Evolutionary conservation across 2,797 vertebrate species (phyloP), one percentile per base, ranked within the genome.

Genomic region (Emys orbicularis): DNA sequence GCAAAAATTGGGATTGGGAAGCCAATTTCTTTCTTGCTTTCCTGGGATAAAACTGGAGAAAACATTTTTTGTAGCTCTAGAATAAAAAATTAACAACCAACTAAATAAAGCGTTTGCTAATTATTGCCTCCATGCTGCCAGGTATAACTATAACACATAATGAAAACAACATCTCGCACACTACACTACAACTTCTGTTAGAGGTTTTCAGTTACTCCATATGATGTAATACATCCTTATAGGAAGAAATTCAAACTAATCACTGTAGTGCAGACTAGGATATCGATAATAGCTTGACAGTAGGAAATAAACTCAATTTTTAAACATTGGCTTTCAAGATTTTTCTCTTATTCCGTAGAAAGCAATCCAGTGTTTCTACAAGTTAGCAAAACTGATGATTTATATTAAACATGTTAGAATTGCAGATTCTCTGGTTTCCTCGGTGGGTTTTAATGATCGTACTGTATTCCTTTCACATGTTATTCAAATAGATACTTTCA

Each of bases 221-320:
- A 29, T 6, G 4, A 76, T 77, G 31, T 23, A 23, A 49, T 84
- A 16, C 82, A 23, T 87, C 86, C 4, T 23, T 16, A 21, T 27
- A 27, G 77, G 84, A 76, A 80, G 88, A 81, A 89, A 88, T 92
- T 93, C 59, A 89, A 90, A 80, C 76, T n/a, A 47, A 37, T 68
- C 74, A 54, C 90, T 88, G 79, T 90, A 84, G 79, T 87, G 83
- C 81, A 88, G 86, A 93, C 59, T 10, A 95, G 83, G 1, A 65
- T 90, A 83, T 19, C 41, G 88, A 79, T 84, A 23, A 81, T 52
- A 77, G 56, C 44, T 13, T 90, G 92, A 84, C 85, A 89, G 90
- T 54, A 92, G 89, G 83, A 90, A 91, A 76, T n/a, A n/a, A 54
- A 50, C 53, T 11, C 84, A 13, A 23, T 8, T 23, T 87, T 74